phyloP scores from a whole-genome alignment of 2,888 invertebrate species.

The Caenorhabditis macrosperma region DNA sequence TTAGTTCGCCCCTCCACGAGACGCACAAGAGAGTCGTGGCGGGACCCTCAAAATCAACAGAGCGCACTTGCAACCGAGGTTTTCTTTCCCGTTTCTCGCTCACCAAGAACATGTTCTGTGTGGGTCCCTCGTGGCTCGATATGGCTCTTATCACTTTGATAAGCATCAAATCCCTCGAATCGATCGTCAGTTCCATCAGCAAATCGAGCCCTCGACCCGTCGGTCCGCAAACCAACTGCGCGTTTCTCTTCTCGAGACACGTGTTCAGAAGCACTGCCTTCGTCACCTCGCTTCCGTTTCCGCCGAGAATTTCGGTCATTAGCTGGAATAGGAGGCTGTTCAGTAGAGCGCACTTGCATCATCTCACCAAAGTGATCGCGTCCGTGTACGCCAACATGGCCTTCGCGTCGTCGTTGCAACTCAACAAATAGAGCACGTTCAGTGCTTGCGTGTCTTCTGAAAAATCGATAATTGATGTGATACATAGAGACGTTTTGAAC shows the following conservation, averaged over 20 bases:
- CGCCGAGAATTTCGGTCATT: constrained; percentile 68
- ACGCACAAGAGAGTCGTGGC: no score
- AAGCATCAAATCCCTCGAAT: constrained; percentile 89
- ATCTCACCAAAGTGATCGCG: constrained; percentile 88
- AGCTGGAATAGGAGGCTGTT: no score
- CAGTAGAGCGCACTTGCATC: not conserved
- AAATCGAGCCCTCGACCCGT: constrained; percentile 84
- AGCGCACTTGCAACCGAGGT: no score
- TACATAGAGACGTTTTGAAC: no score
- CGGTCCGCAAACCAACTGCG: constrained; percentile 88
- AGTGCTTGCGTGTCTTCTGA: constrained; percentile 72
- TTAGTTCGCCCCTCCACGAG: no score
- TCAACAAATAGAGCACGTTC: constrained; percentile 89
- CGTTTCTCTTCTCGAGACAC: constrained; percentile 91
- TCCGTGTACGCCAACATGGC: constrained; percentile 94
- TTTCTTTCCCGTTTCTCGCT: no score
- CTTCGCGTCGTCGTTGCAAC: constrained; percentile 94
- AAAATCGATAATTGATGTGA: no score
- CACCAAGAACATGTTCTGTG: constrained; percentile 88
- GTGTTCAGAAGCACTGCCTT: constrained; percentile 91
- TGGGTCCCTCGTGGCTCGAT: constrained; percentile 89
- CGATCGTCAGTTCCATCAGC: constrained; percentile 84
- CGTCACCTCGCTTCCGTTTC: constrained; percentile 66
- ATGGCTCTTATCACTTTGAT: constrained; percentile 95
- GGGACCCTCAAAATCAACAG: no score